Conservation (phyloP, 2,888 invertebrate genomes). For the Papilio demoleus region DNA sequence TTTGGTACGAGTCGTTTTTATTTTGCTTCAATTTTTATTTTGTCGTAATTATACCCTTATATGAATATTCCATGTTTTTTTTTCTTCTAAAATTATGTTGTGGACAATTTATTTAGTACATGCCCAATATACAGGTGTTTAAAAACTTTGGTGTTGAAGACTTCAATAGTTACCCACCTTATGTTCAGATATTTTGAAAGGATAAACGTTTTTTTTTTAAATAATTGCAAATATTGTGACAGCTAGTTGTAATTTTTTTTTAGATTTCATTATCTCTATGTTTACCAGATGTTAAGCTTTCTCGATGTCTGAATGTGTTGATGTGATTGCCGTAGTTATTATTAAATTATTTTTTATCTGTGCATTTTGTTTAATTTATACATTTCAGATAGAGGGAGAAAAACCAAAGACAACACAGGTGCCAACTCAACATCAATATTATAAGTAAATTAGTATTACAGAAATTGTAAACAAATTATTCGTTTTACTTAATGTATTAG, state of each 20-base stretch:
- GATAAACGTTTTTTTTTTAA: neutral
- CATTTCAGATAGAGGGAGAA: neutral
- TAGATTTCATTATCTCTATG: too few relatives aligned
- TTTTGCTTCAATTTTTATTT: neutral
- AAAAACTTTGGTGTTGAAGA: neutral
- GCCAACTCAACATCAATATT: neutral
- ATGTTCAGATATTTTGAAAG: neutral
- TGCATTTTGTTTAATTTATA: neutral
- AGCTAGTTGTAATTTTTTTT: neutral
- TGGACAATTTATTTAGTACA: neutral
- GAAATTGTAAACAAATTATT: neutral
- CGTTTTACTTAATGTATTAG: too few relatives aligned
- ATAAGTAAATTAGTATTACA: neutral
- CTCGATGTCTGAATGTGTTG: neutral
- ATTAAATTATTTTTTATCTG: neutral
- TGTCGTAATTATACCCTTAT: neutral
- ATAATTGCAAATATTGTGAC: neutral
- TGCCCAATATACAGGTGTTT: neutral
- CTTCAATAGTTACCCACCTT: neutral
- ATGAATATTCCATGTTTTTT: neutral
- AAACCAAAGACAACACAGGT: neutral
- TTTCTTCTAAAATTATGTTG: neutral
- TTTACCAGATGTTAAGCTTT: neutral
- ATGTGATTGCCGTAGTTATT: neutral
- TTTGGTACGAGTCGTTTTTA: neutral